Percentiles rank a stretch among this genome's conserved stretches.
Conservation (phyloP, 1,140 invertebrate genomes). For the Drosophila sulfurigaster region DNA sequence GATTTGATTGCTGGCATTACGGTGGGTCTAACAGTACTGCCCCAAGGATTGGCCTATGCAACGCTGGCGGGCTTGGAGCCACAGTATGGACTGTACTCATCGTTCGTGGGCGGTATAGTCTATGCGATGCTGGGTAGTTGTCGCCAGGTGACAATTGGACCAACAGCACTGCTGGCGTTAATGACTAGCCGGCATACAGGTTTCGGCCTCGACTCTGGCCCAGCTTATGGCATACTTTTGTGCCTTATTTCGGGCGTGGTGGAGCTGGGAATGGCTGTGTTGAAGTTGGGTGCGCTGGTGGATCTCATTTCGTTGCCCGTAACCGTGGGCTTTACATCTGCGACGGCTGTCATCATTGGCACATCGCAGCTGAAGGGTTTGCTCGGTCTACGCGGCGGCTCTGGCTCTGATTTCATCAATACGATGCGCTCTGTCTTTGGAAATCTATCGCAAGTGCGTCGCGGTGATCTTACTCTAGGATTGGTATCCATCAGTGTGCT, state of each 20-base stretch:
- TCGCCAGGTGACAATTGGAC: conserved; percentile 95
- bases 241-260: conserved; percentile 93
- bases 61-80: conserved; percentile 92
- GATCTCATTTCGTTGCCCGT: conserved; percentile 97
- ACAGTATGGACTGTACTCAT: conserved; percentile 95
- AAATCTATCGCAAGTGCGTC: conserved; percentile 86
- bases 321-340: conserved; percentile 96
- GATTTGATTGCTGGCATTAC: conserved; percentile 93
- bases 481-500: conserved; percentile 88
- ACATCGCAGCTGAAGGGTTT: conserved; percentile 94
- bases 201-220: conserved; percentile 77
- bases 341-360: conserved; percentile 95
- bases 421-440: conserved; percentile 88
- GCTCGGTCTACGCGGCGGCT: conserved; percentile 89
- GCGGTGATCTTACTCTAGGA: conserved; percentile 88
- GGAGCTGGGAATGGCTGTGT: conserved; percentile 92
- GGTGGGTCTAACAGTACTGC: conserved; percentile 95
- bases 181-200: conserved; percentile 90
- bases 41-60: conserved; percentile 95
- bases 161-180: conserved; percentile 92
- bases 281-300: conserved; percentile 95
- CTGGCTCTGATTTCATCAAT: conserved; percentile 87
- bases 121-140: conserved; percentile 95
- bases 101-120: conserved; percentile 96
- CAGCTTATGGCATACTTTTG: conserved; percentile 93